A percentile compares a stretch with the other conserved stretches of the same genome.
These are phyloP conservation scores for Bombus haemorrhoidalis DNA, from an alignment of 1,140 invertebrate species.

Conservation along the genomic window DNA sequence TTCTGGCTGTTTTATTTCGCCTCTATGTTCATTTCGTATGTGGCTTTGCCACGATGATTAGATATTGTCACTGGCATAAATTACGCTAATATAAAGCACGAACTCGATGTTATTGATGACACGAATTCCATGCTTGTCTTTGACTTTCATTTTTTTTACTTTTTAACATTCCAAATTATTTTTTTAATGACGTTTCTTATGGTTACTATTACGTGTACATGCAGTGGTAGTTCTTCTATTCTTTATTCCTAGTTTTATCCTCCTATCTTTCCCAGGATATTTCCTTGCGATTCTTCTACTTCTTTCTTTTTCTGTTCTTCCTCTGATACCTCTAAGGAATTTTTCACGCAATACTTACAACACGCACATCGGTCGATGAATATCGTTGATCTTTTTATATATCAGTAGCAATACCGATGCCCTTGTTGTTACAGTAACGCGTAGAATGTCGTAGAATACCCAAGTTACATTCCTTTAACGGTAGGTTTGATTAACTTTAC, in stretches of 20 bases:
- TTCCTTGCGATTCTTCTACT: not conserved
- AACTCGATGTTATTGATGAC: not conserved
- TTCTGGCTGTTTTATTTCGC: constrained; percentile 11
- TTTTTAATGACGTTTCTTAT: not conserved
- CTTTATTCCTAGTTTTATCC: not conserved
- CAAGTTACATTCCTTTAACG: constrained; percentile 39
- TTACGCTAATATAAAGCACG: not conserved
- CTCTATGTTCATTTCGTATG: not conserved
- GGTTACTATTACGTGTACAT: too few species aligned
- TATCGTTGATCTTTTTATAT: not conserved
- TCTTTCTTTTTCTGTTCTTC: not conserved
- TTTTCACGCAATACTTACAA: not conserved
- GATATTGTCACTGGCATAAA: not conserved
- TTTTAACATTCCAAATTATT: not conserved
- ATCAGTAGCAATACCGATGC: not conserved
- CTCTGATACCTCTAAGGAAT: not conserved
- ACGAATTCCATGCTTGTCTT: not conserved
- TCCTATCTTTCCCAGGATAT: not conserved
- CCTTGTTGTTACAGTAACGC: not conserved
- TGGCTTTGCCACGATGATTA: not conserved
- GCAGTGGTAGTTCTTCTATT: not conserved
- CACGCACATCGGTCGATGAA: not conserved
- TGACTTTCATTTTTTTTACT: not conserved
- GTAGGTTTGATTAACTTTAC: constrained; percentile 48
- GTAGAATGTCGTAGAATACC: constrained; percentile 27